Base-by-base conservation (phyloP, 2,888 invertebrate genomes). In the Rambutsinella grinnellia region DNA sequence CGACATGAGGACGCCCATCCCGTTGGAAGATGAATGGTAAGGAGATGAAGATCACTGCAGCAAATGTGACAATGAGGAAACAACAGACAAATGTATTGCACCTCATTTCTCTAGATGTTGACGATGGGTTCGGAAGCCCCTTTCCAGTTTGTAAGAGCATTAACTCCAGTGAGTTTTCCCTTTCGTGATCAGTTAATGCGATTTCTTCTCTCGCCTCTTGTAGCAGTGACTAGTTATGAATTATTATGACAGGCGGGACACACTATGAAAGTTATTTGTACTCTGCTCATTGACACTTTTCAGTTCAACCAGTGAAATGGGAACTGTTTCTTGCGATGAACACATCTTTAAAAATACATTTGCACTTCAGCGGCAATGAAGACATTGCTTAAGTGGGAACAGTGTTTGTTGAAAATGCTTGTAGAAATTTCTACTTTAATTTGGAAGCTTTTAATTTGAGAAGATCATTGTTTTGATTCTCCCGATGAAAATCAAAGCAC, bases 21-120 rank as follows among this genome's bases (percentile, higher is more conserved):
- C 74, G 28, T 47, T 75, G 74, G 57, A 75, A 75, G 44, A 75
- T 75, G 44, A 75, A 75, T 10, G 74, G 74, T 17, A 75, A 62
- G 5, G 67, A 67, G 13, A 75, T 61, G 61, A 75, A 75, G 27
- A 51, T 51, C 1, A 75, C 67, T 24, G 67, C 74, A 49, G 74
- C 74, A 21, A 75, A 28, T 0, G 49, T 27, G 19, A 75, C 26
- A 13, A 75, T 44, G 5, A 57, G 47, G 54, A 75, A 26, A 21
- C 67, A 75, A 47, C 67, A 75, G 67, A 61, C 56, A 56, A 51
- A 75, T 28, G 67, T 61, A 27, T 68, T 75, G 62, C 74, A 67
- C 61, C 67, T 61, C 74, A 75, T 75, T 44, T 21, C 54, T 15
- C 49, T 49, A 5, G 6, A 8, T 54, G 36, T 5, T 36, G 36